Conservation (phyloP, 2,888 invertebrate species). For the Platycheirus rosarum region DNA sequence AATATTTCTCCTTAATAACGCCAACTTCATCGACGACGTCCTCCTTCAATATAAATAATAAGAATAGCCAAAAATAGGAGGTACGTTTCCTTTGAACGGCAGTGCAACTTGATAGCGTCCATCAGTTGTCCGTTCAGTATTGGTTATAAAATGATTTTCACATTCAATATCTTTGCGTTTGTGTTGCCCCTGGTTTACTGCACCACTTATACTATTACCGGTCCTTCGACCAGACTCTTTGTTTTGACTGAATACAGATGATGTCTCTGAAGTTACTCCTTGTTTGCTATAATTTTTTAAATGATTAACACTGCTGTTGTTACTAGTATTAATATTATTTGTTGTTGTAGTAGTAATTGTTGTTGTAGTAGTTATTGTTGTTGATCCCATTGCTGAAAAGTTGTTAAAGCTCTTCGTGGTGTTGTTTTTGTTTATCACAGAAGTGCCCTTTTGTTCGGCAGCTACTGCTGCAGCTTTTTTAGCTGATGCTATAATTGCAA, state of each 20-base stretch:
- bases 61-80: no score
- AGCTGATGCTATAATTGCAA: slow-evolving; percentile 80
- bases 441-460: slow-evolving; percentile 75
- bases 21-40: slow-evolving; percentile 51
- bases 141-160: no score
- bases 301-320: slow-evolving; percentile 48
- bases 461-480: slow-evolving; percentile 77
- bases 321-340: slow-evolving; percentile 58
- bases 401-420: slow-evolving; percentile 45
- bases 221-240: no score
- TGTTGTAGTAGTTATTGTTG: slow-evolving; percentile 40
- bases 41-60: slow-evolving; percentile 58
- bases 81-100: no score
- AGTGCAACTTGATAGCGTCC: no score
- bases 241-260: slow-evolving; percentile 39
- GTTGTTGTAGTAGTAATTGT: no score
- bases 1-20: slow-evolving; percentile 39
- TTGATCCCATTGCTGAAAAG: slow-evolving; percentile 68
- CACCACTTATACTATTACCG: no score
- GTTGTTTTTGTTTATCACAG: slow-evolving; percentile 56
- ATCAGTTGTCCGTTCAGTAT: no score
- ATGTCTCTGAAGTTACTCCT: slow-evolving; percentile 52
- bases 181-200: no score
- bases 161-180: no score
- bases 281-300: slow-evolving; percentile 54